phyloP scores from a whole-genome alignment of 1,140 invertebrate species.

The Venturia canescens region DNA sequence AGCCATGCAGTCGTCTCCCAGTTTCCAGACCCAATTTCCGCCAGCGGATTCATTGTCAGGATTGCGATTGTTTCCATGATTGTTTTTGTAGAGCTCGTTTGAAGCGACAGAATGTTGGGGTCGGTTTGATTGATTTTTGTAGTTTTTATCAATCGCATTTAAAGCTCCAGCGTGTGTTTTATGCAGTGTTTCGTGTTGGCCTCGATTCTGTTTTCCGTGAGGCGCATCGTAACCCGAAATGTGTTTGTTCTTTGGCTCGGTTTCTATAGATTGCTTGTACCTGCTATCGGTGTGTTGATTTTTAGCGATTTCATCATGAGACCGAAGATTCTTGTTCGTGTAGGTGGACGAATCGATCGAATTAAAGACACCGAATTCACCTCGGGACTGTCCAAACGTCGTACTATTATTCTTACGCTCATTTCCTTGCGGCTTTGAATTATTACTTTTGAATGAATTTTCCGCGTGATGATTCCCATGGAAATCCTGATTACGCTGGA shows the following conservation, averaged over 20 bases:
- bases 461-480: conserved; percentile 62
- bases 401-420: conserved; percentile 55
- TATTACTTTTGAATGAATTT: conserved; percentile 46
- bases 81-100: conserved; percentile 71
- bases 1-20: conserved; percentile 89
- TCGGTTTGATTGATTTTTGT: conserved; percentile 60
- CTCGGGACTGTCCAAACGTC: conserved; percentile 49
- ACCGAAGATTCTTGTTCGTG: conserved; percentile 47
- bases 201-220: conserved; percentile 63
- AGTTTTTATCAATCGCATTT: conserved; percentile 63
- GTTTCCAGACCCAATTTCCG: conserved; percentile 81
- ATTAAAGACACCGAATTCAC: conserved; percentile 36
- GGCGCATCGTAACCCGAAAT: conserved; percentile 56
- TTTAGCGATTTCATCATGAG: conserved; percentile 22
- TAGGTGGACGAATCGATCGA: conserved; percentile 34
- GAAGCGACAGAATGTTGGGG: conserved; percentile 16
- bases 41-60: conserved; percentile 54
- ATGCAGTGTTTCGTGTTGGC: conserved; percentile 57
- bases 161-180: conserved; percentile 54
- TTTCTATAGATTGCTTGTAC: conserved; percentile 56
- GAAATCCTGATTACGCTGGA: conserved; percentile 69
- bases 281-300: conserved; percentile 57
- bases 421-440: conserved; percentile 58
- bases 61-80: conserved; percentile 61
- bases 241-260: conserved; percentile 57